Conservation (phyloP, 2,888 invertebrate genomes). For the Hemithea aestivaria region DNA sequence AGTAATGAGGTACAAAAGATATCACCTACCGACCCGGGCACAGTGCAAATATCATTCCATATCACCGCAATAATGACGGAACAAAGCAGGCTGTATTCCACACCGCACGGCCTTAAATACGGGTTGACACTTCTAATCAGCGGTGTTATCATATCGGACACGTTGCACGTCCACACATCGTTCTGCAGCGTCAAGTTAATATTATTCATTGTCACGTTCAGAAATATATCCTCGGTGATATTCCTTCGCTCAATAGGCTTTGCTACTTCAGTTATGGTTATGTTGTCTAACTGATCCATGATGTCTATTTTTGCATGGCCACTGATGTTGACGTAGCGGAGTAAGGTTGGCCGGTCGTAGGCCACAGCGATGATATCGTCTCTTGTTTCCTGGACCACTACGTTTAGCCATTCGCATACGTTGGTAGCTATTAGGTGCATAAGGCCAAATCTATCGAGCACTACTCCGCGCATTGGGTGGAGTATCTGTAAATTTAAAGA, state of each 20-base stretch:
- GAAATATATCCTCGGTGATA: conserved; percentile 24
- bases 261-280: conserved; percentile 35
- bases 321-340: conserved; percentile 59
- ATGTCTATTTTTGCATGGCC: conserved; percentile 43
- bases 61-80: conserved; percentile 88
- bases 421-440: conserved; percentile 97
- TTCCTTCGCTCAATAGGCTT: conserved; percentile 12
- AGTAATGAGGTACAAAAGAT: no score
- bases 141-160: conserved; percentile 78
- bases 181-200: conserved; percentile 39
- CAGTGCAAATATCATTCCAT: conserved; percentile 85
- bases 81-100: conserved; percentile 90
- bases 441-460: conserved; percentile 87
- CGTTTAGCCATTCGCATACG: conserved; percentile 94
- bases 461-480: conserved; percentile 69
- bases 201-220: conserved; percentile 29
- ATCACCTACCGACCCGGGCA: conserved; percentile 64
- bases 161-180: conserved; percentile 60
- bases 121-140: conserved; percentile 83
- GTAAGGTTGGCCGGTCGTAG: conserved; percentile 49
- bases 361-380: conserved; percentile 85
- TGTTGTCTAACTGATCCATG: conserved; percentile 42
- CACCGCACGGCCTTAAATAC: conserved; percentile 89
- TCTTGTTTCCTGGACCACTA: conserved; percentile 91
- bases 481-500: conserved; percentile 49